Evolutionary conservation across 2,113 vertebrate genomes (phyloP).

Genomic region (Anolis carolinensis): DNA sequence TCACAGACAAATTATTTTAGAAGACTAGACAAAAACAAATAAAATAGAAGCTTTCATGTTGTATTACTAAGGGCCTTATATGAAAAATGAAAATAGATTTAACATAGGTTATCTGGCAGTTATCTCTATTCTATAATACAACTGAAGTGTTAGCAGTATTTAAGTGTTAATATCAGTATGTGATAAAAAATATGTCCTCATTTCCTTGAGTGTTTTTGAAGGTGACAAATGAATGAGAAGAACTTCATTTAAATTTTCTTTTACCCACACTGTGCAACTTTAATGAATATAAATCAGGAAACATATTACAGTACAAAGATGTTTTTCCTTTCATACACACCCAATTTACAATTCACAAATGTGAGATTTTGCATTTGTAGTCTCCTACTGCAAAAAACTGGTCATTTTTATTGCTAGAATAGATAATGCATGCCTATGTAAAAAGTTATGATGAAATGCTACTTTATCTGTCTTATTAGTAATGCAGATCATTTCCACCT

Average conservation of each 20-base stretch:
- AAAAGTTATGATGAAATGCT: slow-evolving; percentile 13
- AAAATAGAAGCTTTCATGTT: background rate
- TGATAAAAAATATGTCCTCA: slow-evolving; percentile 27
- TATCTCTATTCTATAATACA: slow-evolving; percentile 42
- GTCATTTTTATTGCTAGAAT: slow-evolving; percentile 18
- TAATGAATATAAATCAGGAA: slow-evolving; percentile 45
- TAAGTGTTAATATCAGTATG: slow-evolving; percentile 22
- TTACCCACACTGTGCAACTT: slow-evolving; percentile 7
- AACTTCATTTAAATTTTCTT: slow-evolving; percentile 48
- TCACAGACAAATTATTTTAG: background rate
- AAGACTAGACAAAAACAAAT: background rate
- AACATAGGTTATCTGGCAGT: slow-evolving; percentile 38
- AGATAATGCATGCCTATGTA: background rate
- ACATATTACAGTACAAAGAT: slow-evolving; percentile 24
- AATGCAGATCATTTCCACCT: background rate
- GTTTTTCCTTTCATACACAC: slow-evolving; percentile 21
- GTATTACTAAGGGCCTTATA: background rate
- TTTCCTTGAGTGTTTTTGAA: slow-evolving; percentile 41
- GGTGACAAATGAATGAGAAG: slow-evolving; percentile 41
- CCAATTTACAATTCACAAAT: slow-evolving; percentile 26
- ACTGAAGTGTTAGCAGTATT: slow-evolving; percentile 22
- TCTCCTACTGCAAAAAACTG: slow-evolving; percentile 19
- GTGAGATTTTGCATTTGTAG: slow-evolving; percentile 23
- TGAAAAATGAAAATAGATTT: slow-evolving; percentile 30
- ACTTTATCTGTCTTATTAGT: background rate